Base-by-base conservation (phyloP, 1,140 invertebrate genomes). In the Apis dorsata region DNA sequence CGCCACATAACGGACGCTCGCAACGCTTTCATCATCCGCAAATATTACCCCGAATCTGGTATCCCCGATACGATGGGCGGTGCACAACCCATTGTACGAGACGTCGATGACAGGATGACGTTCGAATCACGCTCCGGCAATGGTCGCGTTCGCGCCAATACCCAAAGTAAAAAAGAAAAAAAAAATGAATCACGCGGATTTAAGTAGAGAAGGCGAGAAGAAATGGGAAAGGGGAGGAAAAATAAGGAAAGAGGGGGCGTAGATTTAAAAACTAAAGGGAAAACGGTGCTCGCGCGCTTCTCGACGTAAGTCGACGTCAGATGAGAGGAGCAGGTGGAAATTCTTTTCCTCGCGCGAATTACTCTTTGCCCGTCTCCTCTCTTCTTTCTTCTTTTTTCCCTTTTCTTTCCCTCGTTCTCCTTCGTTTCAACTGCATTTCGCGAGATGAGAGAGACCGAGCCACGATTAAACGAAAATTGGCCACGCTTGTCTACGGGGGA, bases 291-390 rank as follows among this genome's bases (percentile, higher is more conserved):
- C 69, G 49, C 57, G 68, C 85, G 68, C 85, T 91, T 91, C 90
- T 91, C 90, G 34, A 34, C 34, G 86, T 87, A 85, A 87, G 62
- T 72, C 78, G 55, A 55, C 57, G 19, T 73, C 24, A n/a, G 21
- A 75, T 82, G 85, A 85, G 21, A 80, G 34, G 24, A 60, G 51
- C 72, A n/a, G 72, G 34, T 75, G 21, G 76, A 89, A 86, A 86
- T 84, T 86, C 89, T 88, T 89, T 74, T 87, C 77, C 86, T 85
- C 49, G 63, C 86, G 83, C 83, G 86, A 74, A 88, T 87, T 60
- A 62, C 77, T 59, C 73, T 44, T 65, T 10, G 55, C 28, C 77
- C 1, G 72, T 65, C 19, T 55, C 15, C 62, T 34, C 72, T 34
- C 19, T 28, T 68, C 70, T 49, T 53, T 19, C 65, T 13, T 49